Base-by-base conservation (phyloP, 2,113 vertebrate genomes). In the Oxygymnocypris stewartii region DNA sequence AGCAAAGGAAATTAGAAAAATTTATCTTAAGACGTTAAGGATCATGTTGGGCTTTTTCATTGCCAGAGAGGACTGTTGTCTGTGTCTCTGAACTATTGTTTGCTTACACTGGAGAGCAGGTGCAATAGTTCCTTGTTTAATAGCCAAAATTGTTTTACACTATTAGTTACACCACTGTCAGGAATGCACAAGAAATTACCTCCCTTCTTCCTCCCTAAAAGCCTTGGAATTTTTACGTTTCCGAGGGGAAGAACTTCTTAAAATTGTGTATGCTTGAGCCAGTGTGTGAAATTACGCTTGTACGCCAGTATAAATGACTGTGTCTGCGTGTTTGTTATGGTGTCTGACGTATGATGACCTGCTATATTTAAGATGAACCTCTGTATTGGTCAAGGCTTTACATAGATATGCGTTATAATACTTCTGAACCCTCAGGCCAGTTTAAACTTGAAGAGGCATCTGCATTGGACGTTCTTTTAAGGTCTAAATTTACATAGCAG, bases 221-320 rank as follows among this genome's bases (percentile, higher is more conserved):
- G 23, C 54, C 35, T 80, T 80, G 49, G 14, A 16, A 25, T 25
- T 14, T 63, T 10, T 35, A 23, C 8, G 11, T 51, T 51, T 77
- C 25, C 8, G 31, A 54, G 49, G 4, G 47, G 35, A 40, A 61
- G 35, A 37, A 80, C 23, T 13, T 61, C n/a, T 61, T 61, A 14
- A 59, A 71, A 61, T 40, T 86, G 51, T 59, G 44, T 57, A 49
- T 37, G 40, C 85, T 73, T 40, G 35, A 73, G 35, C 69, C 69
- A 42, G 4, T 87, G 2, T 71, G 11, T 85, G 78, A 86, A 80
- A 49, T 35, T 69, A 51, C 44, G 67, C 82, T 67, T 63, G 65
- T 81, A 42, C 81, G 63, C 73, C 23, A 25, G 54, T 81, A 28
- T 81, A 51, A 79, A 20, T 28, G 25, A 16, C 59, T 63, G 57